Conservation (phyloP, 2,888 invertebrate genomes). For the Pseudococcus jackbeardsleyi region DNA sequence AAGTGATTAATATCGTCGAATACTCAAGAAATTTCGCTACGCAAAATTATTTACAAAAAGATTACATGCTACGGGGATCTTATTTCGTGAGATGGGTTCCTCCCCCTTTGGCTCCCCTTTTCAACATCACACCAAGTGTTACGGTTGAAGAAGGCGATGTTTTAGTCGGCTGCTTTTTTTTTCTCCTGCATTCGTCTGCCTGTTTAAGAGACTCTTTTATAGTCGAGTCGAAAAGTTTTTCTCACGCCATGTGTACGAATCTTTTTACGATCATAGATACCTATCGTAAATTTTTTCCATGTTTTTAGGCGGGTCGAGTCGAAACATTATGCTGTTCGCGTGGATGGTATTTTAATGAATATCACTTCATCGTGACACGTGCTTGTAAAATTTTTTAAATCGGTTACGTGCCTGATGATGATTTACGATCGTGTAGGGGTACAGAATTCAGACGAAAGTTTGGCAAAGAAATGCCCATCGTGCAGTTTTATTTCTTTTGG, state of each 20-base stretch:
- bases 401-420: background rate
- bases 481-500: background rate
- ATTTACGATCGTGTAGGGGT: background rate
- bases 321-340: background rate
- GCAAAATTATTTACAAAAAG: conserved; percentile 45
- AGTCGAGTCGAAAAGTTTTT: background rate
- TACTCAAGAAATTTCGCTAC: conserved; percentile 36
- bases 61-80: conserved; percentile 5
- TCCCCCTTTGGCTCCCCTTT: background rate
- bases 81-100: background rate
- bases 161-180: background rate
- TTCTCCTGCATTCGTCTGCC: no score
- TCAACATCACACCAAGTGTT: background rate
- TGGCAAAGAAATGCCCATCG: no score
- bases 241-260: background rate
- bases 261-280: conserved; percentile 1
- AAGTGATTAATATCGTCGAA: conserved; percentile 46
- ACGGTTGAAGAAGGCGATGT: no score
- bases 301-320: background rate
- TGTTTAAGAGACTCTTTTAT: background rate
- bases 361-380: conserved; percentile 8
- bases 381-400: background rate
- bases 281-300: background rate
- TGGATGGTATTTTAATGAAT: conserved; percentile 7
- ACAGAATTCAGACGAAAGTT: background rate